Evolutionary conservation across 2,888 invertebrate genomes (phyloP).

Genomic region (Pterostichus madidus): DNA sequence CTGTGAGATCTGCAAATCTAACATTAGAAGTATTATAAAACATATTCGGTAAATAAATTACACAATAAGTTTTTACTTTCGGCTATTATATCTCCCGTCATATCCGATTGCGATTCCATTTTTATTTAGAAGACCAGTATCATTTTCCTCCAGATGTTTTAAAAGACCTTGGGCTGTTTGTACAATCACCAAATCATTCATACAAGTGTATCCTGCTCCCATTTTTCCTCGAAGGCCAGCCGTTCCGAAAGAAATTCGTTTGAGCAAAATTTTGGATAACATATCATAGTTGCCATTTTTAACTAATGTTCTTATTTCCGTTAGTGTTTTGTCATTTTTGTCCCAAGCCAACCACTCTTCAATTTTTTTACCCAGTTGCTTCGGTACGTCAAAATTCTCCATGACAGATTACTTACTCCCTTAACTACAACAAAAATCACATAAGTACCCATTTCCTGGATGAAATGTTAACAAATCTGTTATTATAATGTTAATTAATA

Average conservation of each 20-base stretch:
- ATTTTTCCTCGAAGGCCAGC: slow-evolving; percentile 95
- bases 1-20: slow-evolving; percentile 93
- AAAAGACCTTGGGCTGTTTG: slow-evolving; percentile 96
- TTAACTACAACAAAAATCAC: slow-evolving; percentile 34
- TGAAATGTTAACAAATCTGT: not conserved
- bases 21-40: slow-evolving; percentile 57
- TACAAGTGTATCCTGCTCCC: slow-evolving; percentile 94
- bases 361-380: slow-evolving; percentile 83
- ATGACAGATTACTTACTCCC: slow-evolving; percentile 28
- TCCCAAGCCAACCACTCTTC: slow-evolving; percentile 88
- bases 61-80: slow-evolving; percentile 80
- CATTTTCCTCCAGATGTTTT: slow-evolving; percentile 84
- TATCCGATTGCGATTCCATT: slow-evolving; percentile 93
- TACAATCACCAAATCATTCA: slow-evolving; percentile 97
- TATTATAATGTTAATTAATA: not conserved
- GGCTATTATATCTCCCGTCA: slow-evolving; percentile 95
- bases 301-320: slow-evolving; percentile 82
- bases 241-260: slow-evolving; percentile 92
- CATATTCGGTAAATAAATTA: not conserved
- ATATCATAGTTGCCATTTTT: slow-evolving; percentile 80
- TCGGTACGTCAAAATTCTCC: slow-evolving; percentile 50
- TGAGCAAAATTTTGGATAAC: slow-evolving; percentile 83
- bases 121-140: slow-evolving; percentile 79
- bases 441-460: slow-evolving; percentile 3
- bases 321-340: slow-evolving; percentile 83